phyloP scores from a whole-genome alignment of 2,797 vertebrate genomes.

The Pantherophis alleghaniensis region DNA sequence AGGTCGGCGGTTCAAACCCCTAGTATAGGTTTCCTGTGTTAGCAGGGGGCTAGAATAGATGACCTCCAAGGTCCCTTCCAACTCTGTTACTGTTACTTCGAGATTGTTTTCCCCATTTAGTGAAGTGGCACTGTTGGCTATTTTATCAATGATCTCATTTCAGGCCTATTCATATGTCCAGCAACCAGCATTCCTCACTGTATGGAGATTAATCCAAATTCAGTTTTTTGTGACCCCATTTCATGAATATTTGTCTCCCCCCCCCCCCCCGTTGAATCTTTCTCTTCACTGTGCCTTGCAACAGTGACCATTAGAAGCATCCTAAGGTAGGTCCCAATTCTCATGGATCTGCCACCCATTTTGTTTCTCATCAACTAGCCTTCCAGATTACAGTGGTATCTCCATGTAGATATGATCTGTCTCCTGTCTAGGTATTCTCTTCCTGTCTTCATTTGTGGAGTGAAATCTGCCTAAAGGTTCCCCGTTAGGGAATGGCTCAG shows the following conservation, averaged over 20 bases:
- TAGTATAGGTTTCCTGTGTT: no score
- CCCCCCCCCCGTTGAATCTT: not conserved
- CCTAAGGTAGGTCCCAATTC: not conserved
- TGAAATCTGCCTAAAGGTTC: conserved; percentile 9
- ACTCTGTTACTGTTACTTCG: no score
- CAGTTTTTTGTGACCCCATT: not conserved
- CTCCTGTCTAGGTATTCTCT: conserved; percentile 50
- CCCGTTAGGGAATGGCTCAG: conserved; percentile 30
- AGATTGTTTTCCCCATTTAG: not conserved
- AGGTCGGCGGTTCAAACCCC: no score
- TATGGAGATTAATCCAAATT: not conserved
- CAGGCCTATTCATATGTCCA: not conserved
- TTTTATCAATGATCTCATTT: not conserved
- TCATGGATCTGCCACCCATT: not conserved
- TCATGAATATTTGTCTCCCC: not conserved
- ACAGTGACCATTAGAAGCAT: not conserved
- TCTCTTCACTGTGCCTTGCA: not conserved
- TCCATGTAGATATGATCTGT: conserved; percentile 49
- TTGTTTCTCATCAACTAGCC: conserved; percentile 15
- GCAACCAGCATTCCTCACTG: not conserved
- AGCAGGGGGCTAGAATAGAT: no score
- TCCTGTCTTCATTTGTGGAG: conserved; percentile 23
- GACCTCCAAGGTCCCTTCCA: no score
- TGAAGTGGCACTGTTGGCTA: not conserved
- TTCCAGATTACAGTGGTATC: conserved; percentile 1